Conservation (phyloP, 2,888 invertebrate genomes). For the Eurois occulta region DNA sequence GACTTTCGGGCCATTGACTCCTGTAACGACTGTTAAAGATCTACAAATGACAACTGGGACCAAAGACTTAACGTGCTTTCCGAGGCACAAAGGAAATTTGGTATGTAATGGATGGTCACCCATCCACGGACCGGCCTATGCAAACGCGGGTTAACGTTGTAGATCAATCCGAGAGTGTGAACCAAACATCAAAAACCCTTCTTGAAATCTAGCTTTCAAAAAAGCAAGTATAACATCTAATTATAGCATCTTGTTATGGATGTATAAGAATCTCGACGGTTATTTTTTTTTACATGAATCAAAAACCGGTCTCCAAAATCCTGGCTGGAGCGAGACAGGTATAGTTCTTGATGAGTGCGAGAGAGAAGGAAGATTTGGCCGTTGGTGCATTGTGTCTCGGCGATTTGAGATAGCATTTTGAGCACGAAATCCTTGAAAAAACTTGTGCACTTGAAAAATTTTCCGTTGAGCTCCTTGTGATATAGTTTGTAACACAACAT, state of each 20-base stretch:
- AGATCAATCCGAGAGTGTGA: neutral
- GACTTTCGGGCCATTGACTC: too few species aligned
- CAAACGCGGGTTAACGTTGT: too few species aligned
- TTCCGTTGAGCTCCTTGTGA: neutral
- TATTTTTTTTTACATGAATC: conserved; percentile 49
- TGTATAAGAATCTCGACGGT: conserved; percentile 13
- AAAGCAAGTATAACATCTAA: neutral
- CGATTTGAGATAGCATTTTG: conserved; percentile 37
- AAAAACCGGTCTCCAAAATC: conserved; percentile 61
- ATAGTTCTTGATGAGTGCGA: conserved; percentile 14
- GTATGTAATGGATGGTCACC: too few species aligned
- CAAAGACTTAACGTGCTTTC: too few species aligned
- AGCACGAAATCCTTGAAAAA: neutral
- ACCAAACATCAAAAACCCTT: neutral
- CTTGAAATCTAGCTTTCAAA: neutral
- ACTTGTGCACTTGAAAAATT: neutral
- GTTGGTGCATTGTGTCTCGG: conserved; percentile 52
- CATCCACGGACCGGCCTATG: too few species aligned
- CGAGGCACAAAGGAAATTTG: too few species aligned
- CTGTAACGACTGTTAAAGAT: too few species aligned
- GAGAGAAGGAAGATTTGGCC: conserved; percentile 39
- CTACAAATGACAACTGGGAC: too few species aligned
- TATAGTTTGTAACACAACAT: neutral
- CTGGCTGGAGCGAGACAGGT: conserved; percentile 40
- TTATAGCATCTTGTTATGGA: conserved; percentile 25